Evolutionary conservation across 2,888 invertebrate genomes (phyloP), one percentile per base, ranked within the genome.

Genomic region (Tenthredo notha): DNA sequence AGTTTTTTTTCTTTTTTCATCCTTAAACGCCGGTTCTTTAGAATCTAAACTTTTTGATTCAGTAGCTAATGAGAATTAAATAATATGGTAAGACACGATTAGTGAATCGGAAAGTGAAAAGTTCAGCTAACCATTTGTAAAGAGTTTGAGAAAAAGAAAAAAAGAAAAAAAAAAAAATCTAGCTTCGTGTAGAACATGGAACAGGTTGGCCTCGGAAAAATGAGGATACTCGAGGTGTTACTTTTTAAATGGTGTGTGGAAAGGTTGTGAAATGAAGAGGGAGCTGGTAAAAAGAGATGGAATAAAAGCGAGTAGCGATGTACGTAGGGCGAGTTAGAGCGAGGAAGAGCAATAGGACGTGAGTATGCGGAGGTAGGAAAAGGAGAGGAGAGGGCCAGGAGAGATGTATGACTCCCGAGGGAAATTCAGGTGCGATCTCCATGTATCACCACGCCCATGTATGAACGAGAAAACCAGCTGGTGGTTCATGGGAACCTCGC

Each of bases 401-500:
- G 88, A 90, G 90, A 91, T 88, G 89, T 89, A 90, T 88, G 90
- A 89, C 90, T 90, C 91, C 87, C 91, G 33, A 61, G 91, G 91
- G 91, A 91, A 91, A 91, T 91, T 91, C 91, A 90, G 91, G 90
- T 90, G 89, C 90, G 91, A 91, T 90, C 89, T 90, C 90, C 91
- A 91, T 91, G 91, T 91, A 91, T 91, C 91, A 91, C 90, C 89
- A 88, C 90, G 89, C 89, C 90, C 86, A 86, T 85, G 89, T 89
- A 90, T 90, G 90, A 80, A 80, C 58, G 72, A 54, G 67, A 37
- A 85, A 83, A 84, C 86, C 86, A 84, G 86, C 72, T 84, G 84
- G 61, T 77, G 74, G 84, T 84, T 85, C 85, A 77, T 84, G 78
- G 77, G 86, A 84, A 86, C 86, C 85, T 78, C 85, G 83, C 65